Percentiles rank a stretch among this genome's conserved stretches.
Evolutionary conservation across 2,797 vertebrate species (phyloP).

Genomic region (Uromys caudimaculatus): DNA sequence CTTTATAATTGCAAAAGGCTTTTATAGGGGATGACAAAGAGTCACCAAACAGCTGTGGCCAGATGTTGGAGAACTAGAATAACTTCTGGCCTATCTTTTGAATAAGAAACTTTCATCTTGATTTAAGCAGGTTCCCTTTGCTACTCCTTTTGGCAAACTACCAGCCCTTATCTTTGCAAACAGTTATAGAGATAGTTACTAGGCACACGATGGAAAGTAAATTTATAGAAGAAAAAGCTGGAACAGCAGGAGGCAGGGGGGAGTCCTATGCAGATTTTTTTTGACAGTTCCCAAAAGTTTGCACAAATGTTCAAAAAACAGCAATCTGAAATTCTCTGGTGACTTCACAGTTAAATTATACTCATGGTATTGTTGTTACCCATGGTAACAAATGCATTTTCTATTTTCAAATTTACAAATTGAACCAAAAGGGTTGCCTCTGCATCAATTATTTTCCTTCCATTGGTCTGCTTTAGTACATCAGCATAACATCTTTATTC

Average conservation of each 20-base stretch:
- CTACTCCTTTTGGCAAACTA: background rate
- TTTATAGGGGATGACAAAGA: background rate
- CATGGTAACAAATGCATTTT: slow-evolving; percentile 55
- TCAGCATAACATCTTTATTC: background rate
- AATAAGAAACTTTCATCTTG: background rate
- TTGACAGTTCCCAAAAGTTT: slow-evolving; percentile 33
- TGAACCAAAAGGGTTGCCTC: slow-evolving; percentile 46
- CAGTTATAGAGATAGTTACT: background rate
- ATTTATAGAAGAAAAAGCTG: slow-evolving; percentile 41
- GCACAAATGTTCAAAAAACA: slow-evolving; percentile 40
- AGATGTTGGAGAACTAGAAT: background rate
- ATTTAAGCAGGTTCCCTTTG: background rate
- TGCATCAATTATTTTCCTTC: background rate
- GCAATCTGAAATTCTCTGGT: slow-evolving; percentile 41
- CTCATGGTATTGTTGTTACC: slow-evolving; percentile 47
- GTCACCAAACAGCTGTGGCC: background rate
- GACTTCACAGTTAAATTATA: slow-evolving; percentile 58
- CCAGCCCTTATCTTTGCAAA: background rate
- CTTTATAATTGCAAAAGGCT: slow-evolving; percentile 5
- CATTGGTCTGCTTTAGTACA: slow-evolving; percentile 1
- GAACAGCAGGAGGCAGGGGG: background rate
- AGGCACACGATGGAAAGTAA: background rate
- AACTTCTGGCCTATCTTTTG: background rate
- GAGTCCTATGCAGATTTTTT: slow-evolving; percentile 32
- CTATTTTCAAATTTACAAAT: slow-evolving; percentile 47